Evolutionary conservation across 2,797 vertebrate species (phyloP).

Genomic region (Tarsius wallacei): DNA sequence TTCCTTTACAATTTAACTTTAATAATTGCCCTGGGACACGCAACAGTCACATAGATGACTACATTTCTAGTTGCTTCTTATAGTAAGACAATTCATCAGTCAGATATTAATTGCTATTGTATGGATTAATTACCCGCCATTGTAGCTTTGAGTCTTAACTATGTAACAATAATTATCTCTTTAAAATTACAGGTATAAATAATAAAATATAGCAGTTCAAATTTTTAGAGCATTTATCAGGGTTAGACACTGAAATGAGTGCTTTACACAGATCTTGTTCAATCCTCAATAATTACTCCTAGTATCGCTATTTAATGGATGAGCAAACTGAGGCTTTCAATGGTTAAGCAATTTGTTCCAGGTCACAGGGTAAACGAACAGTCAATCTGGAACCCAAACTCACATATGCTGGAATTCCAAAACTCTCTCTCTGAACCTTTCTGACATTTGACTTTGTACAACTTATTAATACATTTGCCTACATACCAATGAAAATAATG

Average conservation of each 20-base stretch:
- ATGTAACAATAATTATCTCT: constrained; percentile 69
- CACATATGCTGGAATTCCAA: not conserved
- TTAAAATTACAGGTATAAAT: constrained; percentile 67
- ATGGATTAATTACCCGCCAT: constrained; percentile 65
- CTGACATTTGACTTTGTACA: not conserved
- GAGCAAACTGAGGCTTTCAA: constrained; percentile 42
- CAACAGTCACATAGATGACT: not conserved
- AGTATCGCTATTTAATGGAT: not conserved
- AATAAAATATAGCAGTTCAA: constrained; percentile 62
- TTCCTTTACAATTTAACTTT: not conserved
- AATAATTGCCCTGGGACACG: not conserved
- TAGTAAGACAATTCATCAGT: constrained; percentile 22
- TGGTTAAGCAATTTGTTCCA: not conserved
- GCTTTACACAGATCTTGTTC: not conserved
- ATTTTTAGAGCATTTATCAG: constrained; percentile 58
- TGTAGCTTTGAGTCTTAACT: constrained; percentile 58
- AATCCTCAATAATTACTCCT: not conserved
- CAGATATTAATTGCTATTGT: constrained; percentile 66
- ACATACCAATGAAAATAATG: not conserved
- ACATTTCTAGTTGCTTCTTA: not conserved
- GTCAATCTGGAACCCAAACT: not conserved
- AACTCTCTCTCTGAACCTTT: not conserved
- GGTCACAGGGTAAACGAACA: not conserved
- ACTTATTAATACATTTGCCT: not conserved
- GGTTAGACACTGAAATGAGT: not conserved